Percentiles rank a stretch among this genome's conserved stretches.
phyloP scores from a whole-genome alignment of 2,888 invertebrate species.

The Drosophila helvetica region DNA sequence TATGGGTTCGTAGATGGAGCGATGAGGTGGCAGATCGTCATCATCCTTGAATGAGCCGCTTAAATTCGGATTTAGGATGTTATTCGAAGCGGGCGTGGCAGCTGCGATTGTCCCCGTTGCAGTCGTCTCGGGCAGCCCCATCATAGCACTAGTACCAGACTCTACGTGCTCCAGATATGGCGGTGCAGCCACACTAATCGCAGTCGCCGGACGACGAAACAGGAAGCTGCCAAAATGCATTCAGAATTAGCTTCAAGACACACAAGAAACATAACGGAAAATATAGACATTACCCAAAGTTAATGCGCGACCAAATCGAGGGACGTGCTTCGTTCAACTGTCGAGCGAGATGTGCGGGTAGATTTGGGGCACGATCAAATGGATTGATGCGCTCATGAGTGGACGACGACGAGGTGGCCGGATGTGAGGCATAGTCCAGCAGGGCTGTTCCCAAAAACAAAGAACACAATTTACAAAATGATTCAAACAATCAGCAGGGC shows the following conservation, averaged over 20 bases:
- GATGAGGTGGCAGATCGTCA: conserved; percentile 77
- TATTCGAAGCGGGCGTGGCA: conserved; percentile 81
- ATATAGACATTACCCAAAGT: conserved; percentile 67
- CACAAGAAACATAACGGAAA: background rate
- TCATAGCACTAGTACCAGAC: conserved; percentile 41
- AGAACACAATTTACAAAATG: conserved; percentile 4
- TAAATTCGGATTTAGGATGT: conserved; percentile 84
- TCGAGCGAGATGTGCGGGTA: conserved; percentile 77
- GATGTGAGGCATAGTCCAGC: conserved; percentile 53
- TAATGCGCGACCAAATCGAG: conserved; percentile 73
- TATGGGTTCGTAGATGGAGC: conserved; percentile 82
- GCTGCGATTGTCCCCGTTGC: conserved; percentile 40
- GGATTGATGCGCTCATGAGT: conserved; percentile 82
- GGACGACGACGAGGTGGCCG: conserved; percentile 25
- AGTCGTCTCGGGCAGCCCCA: conserved; percentile 25
- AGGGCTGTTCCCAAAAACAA: conserved; percentile 60
- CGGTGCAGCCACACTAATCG: conserved; percentile 81
- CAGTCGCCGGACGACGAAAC: conserved; percentile 54
- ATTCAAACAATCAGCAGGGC: background rate
- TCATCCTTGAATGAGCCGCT: conserved; percentile 83
- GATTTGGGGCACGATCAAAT: conserved; percentile 82
- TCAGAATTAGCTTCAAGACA: background rate
- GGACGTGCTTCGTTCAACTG: conserved; percentile 61
- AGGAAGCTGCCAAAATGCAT: conserved; percentile 48
- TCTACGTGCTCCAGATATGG: conserved; percentile 74